A percentile compares a stretch with the other conserved stretches of the same genome.
These are phyloP conservation scores for Martes martes DNA, from an alignment of 2,113 vertebrate species.

Conservation along the genomic window DNA sequence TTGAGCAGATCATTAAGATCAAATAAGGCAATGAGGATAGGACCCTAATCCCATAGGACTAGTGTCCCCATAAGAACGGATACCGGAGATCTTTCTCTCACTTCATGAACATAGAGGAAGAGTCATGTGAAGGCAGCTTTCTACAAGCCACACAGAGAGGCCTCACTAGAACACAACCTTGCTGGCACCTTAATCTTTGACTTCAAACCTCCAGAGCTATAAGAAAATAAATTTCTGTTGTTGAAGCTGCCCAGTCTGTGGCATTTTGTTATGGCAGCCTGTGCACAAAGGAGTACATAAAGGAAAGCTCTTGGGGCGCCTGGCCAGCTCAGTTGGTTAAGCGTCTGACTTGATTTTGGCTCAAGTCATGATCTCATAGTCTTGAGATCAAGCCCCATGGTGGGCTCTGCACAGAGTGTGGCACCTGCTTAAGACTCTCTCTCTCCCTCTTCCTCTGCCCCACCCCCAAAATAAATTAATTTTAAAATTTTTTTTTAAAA, in stretches of 20 bases:
- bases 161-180: background rate
- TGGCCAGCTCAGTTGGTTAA: background rate
- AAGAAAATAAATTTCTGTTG: background rate
- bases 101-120: background rate
- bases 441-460: background rate
- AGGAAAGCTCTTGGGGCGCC: background rate
- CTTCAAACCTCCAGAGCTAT: background rate
- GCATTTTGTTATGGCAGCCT: background rate
- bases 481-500: background rate
- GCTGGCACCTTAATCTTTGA: background rate
- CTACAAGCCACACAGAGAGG: background rate
- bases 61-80: background rate
- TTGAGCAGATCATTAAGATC: background rate
- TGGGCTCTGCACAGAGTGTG: background rate
- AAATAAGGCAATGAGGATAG: background rate
- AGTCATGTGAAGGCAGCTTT: background rate
- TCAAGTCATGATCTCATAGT: background rate
- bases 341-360: background rate
- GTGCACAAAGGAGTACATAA: background rate
- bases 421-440: background rate
- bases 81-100: background rate
- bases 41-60: background rate
- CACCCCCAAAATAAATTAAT: background rate
- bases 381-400: background rate
- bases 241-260: background rate